A percentile compares a stretch with the other conserved stretches of the same genome.
Evolutionary conservation across 2,888 invertebrate species (phyloP).

Genomic region (Nomada goodeniana): DNA sequence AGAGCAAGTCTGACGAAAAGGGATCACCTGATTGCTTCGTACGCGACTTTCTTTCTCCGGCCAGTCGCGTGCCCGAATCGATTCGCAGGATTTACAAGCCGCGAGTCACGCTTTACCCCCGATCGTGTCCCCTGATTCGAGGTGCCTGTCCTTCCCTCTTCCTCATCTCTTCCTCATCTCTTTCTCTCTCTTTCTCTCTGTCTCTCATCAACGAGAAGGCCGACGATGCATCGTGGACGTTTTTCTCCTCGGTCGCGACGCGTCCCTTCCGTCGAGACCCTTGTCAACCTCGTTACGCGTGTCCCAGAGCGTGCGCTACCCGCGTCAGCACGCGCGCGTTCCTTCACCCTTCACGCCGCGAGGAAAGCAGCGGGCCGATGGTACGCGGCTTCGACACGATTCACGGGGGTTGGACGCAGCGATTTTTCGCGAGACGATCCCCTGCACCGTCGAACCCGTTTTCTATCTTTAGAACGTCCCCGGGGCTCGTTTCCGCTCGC

Average conservation of each 20-base stretch:
- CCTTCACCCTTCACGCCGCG: no score
- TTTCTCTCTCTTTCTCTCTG: no score
- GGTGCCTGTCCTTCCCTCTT: constrained; percentile 20
- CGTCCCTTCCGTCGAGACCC: neutral
- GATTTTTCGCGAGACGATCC: constrained; percentile 6
- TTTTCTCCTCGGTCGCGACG: neutral
- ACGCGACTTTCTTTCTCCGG: constrained; percentile 11
- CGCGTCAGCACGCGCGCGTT: neutral
- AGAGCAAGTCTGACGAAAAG: neutral
- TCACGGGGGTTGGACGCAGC: constrained; percentile 1
- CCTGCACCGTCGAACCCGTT: constrained; percentile 16
- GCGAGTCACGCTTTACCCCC: constrained; percentile 24
- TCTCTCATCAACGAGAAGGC: neutral
- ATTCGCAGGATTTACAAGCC: constrained; percentile 50
- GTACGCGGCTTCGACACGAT: neutral
- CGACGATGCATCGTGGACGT: no score
- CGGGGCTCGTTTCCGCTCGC: constrained; percentile 58
- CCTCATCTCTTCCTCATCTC: constrained; percentile 8
- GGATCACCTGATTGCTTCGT: constrained; percentile 48
- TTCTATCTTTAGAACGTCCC: constrained; percentile 68
- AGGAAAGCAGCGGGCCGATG: no score
- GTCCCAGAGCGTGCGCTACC: neutral
- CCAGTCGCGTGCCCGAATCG: constrained; percentile 48
- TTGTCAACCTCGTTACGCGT: constrained; percentile 15
- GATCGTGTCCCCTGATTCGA: neutral